Base-by-base conservation (phyloP, 2,888 invertebrate species). In the Chrysolina haemoptera region DNA sequence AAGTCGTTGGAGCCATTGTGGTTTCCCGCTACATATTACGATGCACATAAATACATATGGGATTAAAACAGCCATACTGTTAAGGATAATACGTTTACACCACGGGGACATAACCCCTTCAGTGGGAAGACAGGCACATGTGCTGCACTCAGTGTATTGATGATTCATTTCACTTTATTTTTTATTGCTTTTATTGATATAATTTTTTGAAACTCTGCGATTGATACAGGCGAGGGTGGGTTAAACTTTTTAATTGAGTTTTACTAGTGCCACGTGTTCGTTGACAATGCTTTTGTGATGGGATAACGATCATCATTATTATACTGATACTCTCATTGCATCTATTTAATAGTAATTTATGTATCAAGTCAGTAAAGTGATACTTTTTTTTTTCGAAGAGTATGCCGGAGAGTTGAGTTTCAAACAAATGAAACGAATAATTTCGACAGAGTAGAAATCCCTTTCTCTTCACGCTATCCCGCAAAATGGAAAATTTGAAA, bases 21-120 rank as follows among this genome's bases (percentile, higher is more conserved):
- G 71, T 71, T 65, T 71, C 71, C 62, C 71, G 71, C 71, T 59
- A 8, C 67, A 46, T 48, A 46, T 50, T 48, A 18, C 20, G 48
- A 27, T 1, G 40, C 14, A 50, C 65, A 67, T 66, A 68, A 10
- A 18, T 55, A 67, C 67, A 67, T 67, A 50, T 73, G 73, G 73
- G 70, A 70, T 73, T 73, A 67, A 70, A 73, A 50, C 63, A 16
- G 66, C 43, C 73, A 73, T 73, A 66, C 62, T 73, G 69, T 70
- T 55, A 18, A 73, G 73, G 65, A 69, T 71, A 69, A 75, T 71
- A 71, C 75, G 69, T 75, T 66, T 66, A 43, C 62, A 50, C 66
- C 62, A 68, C 65, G 66, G 62, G 62, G 74, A 62, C 53, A 65
- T 59, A 71, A 75, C 71, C 71, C 75, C 66, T 75, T 69, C 35